Evolutionary conservation across 2,888 invertebrate species (phyloP).

Genomic region (Lypha dubia): DNA sequence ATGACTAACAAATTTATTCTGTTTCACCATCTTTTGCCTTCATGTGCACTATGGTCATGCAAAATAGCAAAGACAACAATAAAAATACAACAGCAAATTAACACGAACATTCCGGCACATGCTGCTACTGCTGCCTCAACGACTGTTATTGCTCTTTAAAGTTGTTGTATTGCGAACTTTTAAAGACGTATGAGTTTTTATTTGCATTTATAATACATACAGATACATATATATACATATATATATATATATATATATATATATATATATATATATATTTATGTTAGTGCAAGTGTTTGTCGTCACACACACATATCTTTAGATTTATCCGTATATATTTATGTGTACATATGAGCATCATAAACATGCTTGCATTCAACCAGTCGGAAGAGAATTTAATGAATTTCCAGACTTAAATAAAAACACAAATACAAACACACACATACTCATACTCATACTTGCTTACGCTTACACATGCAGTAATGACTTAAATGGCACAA

Average conservation of each 20-base stretch:
- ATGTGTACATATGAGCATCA: conserved; percentile 37
- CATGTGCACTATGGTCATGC: conserved; percentile 47
- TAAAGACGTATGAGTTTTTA: conserved; percentile 47
- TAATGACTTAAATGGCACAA: conserved; percentile 61
- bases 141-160: conserved; percentile 37
- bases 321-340: not conserved
- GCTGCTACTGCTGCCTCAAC: conserved; percentile 21
- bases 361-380: conserved; percentile 72
- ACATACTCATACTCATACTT: conserved; percentile 57
- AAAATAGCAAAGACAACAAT: conserved; percentile 13
- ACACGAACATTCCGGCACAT: conserved; percentile 64
- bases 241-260: not conserved
- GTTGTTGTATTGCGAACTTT: conserved; percentile 33
- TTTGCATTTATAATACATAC: conserved; percentile 24
- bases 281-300: conserved; percentile 9
- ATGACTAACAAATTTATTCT: not conserved
- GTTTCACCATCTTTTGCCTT: conserved; percentile 1
- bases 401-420: conserved; percentile 75
- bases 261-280: too few species aligned
- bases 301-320: not conserved
- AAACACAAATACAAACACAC: conserved; percentile 63
- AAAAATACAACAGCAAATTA: conserved; percentile 29
- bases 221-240: conserved; percentile 19
- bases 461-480: conserved; percentile 60
- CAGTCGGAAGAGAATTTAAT: conserved; percentile 77